These are phyloP conservation scores for Flexamia atlantica DNA, from an alignment of 2,888 invertebrate genomes.

Conservation along the genomic window DNA sequence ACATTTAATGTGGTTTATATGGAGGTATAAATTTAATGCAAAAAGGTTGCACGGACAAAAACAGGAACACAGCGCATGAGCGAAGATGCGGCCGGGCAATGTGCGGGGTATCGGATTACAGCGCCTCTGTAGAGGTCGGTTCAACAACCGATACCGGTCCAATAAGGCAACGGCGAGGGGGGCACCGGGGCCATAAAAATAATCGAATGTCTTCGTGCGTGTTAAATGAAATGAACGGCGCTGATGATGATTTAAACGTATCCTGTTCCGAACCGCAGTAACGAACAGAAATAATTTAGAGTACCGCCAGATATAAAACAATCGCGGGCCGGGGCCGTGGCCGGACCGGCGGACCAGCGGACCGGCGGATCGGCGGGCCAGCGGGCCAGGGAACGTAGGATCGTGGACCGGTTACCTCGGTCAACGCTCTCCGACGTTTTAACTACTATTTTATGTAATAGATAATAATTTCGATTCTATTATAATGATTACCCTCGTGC, in stretches of 20 bases:
- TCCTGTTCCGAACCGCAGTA: conserved; percentile 43
- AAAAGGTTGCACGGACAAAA: too few species aligned
- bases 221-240: conserved; percentile 58
- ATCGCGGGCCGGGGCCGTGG: conserved; percentile 34
- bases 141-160: conserved; percentile 54
- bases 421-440: conserved; percentile 54
- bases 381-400: too few species aligned
- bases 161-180: conserved; percentile 28
- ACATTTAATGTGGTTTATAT: too few species aligned
- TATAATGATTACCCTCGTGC: conserved; percentile 55
- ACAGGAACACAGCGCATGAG: too few species aligned
- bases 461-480: conserved; percentile 62
- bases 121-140: conserved; percentile 7
- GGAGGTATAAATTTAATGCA: too few species aligned
- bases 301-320: conserved; percentile 52
- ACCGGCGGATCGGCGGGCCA: too few species aligned
- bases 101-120: conserved; percentile 3
- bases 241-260: conserved; percentile 59
- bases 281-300: conserved; percentile 58
- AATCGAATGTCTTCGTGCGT: conserved; percentile 60
- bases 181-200: conserved; percentile 54
- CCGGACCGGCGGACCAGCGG: background rate
- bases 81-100: background rate
- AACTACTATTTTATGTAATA: conserved; percentile 62
- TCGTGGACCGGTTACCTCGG: conserved; percentile 18